A percentile compares a stretch with the other conserved stretches of the same genome.
Evolutionary conservation across 2,888 invertebrate species (phyloP).

Genomic region (Cartodere bifasciata): DNA sequence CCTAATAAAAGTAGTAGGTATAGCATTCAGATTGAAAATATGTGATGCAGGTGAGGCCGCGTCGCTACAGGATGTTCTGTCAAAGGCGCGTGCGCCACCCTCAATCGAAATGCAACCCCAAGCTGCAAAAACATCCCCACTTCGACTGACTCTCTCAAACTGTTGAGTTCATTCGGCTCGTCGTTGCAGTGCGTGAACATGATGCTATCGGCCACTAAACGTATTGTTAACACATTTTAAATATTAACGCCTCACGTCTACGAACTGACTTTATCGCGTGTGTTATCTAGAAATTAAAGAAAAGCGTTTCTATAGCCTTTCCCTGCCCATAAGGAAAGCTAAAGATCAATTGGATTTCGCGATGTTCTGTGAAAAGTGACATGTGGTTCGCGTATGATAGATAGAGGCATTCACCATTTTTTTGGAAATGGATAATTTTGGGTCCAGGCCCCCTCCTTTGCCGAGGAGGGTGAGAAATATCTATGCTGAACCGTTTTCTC

Average conservation of each 20-base stretch:
- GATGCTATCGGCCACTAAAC: slow-evolving; percentile 21
- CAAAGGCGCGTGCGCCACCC: slow-evolving; percentile 39
- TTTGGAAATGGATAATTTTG: slow-evolving; percentile 48
- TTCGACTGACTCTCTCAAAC: slow-evolving; percentile 35
- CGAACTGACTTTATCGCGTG: no score
- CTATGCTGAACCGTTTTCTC: slow-evolving; percentile 53
- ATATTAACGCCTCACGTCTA: no score
- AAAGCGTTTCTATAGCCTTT: no score
- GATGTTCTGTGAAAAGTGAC: no score
- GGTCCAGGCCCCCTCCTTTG: slow-evolving; percentile 49
- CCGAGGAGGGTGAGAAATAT: slow-evolving; percentile 51
- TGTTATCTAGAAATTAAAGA: no score
- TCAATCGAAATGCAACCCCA: slow-evolving; percentile 32
- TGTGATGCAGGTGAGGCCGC: slow-evolving; percentile 40
- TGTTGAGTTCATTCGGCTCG: no score
- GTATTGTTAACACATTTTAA: slow-evolving; percentile 30
- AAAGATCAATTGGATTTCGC: no score
- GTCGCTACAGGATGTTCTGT: no score
- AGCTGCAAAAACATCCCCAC: slow-evolving; percentile 27
- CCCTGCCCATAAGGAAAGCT: no score
- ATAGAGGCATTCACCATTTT: no score
- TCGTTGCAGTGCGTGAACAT: slow-evolving; percentile 24
- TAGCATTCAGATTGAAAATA: slow-evolving; percentile 4
- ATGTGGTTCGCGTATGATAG: no score
- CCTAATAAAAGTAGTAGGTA: no score